phyloP scores from a whole-genome alignment of 1,140 invertebrate genomes.

The Carcinoscorpius rotundicauda region DNA sequence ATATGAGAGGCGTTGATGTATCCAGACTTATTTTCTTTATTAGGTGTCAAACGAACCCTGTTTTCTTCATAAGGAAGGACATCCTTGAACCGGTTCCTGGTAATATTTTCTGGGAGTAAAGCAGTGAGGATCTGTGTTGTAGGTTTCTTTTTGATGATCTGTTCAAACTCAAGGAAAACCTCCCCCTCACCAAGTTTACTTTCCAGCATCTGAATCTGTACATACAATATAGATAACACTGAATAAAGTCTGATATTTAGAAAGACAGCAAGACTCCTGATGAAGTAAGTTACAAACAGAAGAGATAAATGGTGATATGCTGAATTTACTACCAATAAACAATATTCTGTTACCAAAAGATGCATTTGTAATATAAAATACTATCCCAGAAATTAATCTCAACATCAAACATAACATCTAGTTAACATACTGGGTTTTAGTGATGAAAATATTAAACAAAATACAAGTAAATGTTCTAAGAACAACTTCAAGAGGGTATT shows the following conservation, averaged over 20 bases:
- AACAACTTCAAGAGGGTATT: no score
- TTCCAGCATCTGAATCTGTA: conserved; percentile 64
- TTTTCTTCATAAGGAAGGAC: conserved; percentile 82
- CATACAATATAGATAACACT: conserved; percentile 22
- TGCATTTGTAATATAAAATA: no score
- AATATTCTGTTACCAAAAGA: no score
- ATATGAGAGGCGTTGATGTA: conserved; percentile 86
- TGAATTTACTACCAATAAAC: no score
- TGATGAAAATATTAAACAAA: no score
- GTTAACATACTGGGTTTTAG: no score
- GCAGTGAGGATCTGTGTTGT: conserved; percentile 53
- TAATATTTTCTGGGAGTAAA: conserved; percentile 47
- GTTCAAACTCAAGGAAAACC: conserved; percentile 74
- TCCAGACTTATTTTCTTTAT: conserved; percentile 63
- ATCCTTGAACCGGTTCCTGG: conserved; percentile 48
- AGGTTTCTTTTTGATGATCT: conserved; percentile 62
- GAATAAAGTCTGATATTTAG: conserved; percentile 2
- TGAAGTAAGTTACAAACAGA: not conserved
- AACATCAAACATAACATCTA: no score
- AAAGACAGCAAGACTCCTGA: not conserved
- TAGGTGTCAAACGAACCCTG: conserved; percentile 53
- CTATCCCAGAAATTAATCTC: no score
- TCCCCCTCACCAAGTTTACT: conserved; percentile 65
- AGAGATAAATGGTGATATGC: not conserved
- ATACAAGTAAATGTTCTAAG: no score